Conservation (phyloP, 1,140 invertebrate genomes). For the Leptoteleia sp. region DNA sequence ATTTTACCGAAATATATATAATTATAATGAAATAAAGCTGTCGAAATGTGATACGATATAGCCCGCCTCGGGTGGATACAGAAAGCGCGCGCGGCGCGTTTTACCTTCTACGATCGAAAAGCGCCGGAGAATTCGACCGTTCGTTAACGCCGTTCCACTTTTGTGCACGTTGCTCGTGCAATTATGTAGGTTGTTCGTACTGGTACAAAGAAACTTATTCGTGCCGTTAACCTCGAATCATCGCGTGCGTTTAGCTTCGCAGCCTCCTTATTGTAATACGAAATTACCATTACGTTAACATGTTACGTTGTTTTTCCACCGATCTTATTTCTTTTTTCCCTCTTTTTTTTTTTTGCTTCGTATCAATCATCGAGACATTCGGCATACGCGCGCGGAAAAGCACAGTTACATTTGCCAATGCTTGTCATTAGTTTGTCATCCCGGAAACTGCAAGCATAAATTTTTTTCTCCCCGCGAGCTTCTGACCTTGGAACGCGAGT, state of each 20-base stretch:
- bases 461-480: too few relatives aligned
- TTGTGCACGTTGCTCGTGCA: conserved; percentile 70
- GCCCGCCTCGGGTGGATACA: conserved; percentile 7
- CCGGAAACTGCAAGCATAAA: too few relatives aligned
- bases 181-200: conserved; percentile 76
- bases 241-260: conserved; percentile 66
- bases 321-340: too few relatives aligned
- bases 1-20: too few relatives aligned
- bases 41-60: neutral
- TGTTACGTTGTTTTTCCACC: conserved; percentile 56
- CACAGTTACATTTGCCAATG: conserved; percentile 21
- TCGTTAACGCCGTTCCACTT: conserved; percentile 75
- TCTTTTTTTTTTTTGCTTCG: conserved; percentile 15
- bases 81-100: conserved; percentile 27
- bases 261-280: conserved; percentile 65
- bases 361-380: conserved; percentile 30
- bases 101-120: conserved; percentile 35
- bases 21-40: too few relatives aligned
- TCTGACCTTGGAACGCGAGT: too few relatives aligned
- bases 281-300: conserved; percentile 63
- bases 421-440: too few relatives aligned
- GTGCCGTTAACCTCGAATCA: conserved; percentile 68
- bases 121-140: conserved; percentile 69
- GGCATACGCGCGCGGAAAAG: conserved; percentile 32
- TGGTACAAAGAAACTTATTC: conserved; percentile 68